Base-by-base conservation (phyloP, 2,888 invertebrate species). In the Macrosoma leucophasiata region DNA sequence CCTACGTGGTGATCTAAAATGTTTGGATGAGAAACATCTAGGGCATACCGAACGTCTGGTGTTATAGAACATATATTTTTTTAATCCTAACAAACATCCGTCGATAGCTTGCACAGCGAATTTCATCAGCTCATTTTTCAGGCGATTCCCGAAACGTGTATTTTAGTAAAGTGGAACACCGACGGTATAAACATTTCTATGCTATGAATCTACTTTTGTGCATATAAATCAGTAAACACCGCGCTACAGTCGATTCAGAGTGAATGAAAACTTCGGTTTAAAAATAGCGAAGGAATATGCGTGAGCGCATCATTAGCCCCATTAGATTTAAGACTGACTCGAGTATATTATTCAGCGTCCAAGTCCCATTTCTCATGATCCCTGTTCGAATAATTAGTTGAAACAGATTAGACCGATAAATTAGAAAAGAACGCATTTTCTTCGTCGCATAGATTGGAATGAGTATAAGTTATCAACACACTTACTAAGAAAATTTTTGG, bases 61-160 rank as follows among this genome's bases (percentile, higher is more conserved):
- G n/a, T 47, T 48, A 31, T 36, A 40, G 39, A 47, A 46, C 52
- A 59, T 52, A 65, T 60, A 58, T 59, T 63, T 58, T 59, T 48
- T 58, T 55, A 58, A 62, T 59, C 56, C 58, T 58, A 46, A 62
- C 61, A 74, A 73, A 68, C 70, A 71, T 61, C 60, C 58, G 59
- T 58, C 59, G 47, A 39, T 33, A 42, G 58, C 47, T 50, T 71
- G 76, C 61, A 57, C 53, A 58, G 59, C 43, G 57, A 49, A 49
- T 70, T 74, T 75, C 72, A 67, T 50, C 77, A 73, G 68, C 55
- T 53, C 61, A 70, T 74, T 76, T 75, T 74, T 74, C 65, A 67
- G 58, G 41, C 57, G 57, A 55, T 63, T 65, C 58, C 59, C 57
- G 49, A 55, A 49, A 52, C 58, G 64, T 58, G 55, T 76, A 72